Base-by-base conservation (phyloP, 1,140 invertebrate genomes). In the Camponotus vicinus region DNA sequence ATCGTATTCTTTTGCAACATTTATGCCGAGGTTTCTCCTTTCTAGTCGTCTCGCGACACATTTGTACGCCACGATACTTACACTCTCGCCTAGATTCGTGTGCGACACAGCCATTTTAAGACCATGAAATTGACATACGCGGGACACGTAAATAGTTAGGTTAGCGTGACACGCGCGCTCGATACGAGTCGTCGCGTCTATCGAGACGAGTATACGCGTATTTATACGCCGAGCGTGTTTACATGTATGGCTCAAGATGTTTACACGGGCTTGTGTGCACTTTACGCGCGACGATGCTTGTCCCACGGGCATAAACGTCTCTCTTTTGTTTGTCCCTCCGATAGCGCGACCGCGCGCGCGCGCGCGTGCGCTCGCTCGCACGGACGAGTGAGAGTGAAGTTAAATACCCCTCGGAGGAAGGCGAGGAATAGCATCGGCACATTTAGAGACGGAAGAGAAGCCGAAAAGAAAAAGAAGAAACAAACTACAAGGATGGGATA, bases 261-360 rank as follows among this genome's bases (percentile, higher is more conserved):
- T 77, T 32, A 45, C 18, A 15, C 9, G n/a, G 3, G 7, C 8
- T 71, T 71, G n/a, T 34, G 27, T 34, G 13, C 18, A 32, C 59
- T 82, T 73, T 34, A 73, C 21, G 37, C 32, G 8, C n/a, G 63
- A 7, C 32, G 27, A 1, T 79, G 13, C 34, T 37, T 37, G 9
- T 61, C 13, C 27, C 27, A 52, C 15, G 57, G 27, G 18, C 40
- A n/a, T n/a, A 52, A 69, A 15, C 64, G 57, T 75, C 79, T 61
- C 40, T 73, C 45, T 83, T 83, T 83, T 75, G 55, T 75, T 83
- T 83, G 21, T 45, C 4, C 13, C 67, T 71, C 57, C 15, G 79
- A 82, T 82, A 61, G 52, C 61, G 52, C n/a, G 21, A 21, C 21
- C 21, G 0, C 11, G 21, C 3, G 37, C 15, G 32, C n/a, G n/a